A percentile compares a stretch with the other conserved stretches of the same genome.
phyloP scores from a whole-genome alignment of 2,888 invertebrate genomes.

The Conomelus anceps region DNA sequence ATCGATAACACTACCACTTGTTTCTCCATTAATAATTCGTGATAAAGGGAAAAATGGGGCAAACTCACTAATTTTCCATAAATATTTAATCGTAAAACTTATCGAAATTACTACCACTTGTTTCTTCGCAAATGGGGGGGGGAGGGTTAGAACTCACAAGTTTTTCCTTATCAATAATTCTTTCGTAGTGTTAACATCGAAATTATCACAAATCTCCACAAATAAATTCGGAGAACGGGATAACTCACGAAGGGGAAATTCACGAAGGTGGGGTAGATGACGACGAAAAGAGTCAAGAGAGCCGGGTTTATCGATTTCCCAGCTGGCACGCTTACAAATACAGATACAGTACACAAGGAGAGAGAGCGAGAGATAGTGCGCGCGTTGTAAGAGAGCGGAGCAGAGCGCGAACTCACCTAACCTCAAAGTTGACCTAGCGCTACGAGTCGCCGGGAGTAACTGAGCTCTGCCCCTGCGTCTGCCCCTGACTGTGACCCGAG shows the following conservation, averaged over 20 bases:
- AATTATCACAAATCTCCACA: no score
- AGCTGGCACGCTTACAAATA: neutral
- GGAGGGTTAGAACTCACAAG: no score
- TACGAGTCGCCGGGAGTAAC: slow-evolving; percentile 22
- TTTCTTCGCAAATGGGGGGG: no score
- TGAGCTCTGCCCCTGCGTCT: slow-evolving; percentile 26
- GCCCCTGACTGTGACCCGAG: slow-evolving; percentile 23
- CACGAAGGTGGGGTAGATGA: neutral
- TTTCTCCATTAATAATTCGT: no score
- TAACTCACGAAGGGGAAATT: neutral
- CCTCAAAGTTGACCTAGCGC: neutral
- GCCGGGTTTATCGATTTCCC: neutral
- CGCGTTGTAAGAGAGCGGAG: slow-evolving; percentile 3
- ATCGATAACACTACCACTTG: no score
- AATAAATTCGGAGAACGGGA: no score
- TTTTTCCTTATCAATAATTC: neutral
- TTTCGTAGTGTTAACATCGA: no score
- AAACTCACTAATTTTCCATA: no score
- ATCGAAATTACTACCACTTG: no score
- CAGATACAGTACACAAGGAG: no score
- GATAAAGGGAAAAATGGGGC: no score
- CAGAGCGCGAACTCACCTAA: slow-evolving; percentile 19
- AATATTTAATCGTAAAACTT: no score
- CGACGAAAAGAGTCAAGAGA: neutral
- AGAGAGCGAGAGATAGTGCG: neutral